Evolutionary conservation across 1,140 invertebrate genomes (phyloP).

Genomic region (Stegodyphus mimosarum): DNA sequence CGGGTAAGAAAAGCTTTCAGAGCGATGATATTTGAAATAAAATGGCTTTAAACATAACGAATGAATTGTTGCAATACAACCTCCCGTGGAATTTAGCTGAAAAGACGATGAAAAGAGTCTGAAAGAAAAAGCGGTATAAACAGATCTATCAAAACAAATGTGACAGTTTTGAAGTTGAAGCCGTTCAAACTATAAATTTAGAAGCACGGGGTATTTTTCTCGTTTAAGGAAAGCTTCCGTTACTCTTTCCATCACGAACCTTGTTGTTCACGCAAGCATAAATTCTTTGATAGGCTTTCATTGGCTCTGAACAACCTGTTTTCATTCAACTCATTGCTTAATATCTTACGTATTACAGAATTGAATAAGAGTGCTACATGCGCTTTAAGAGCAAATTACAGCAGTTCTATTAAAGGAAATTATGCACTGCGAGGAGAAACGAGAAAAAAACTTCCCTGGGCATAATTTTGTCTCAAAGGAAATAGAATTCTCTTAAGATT

Average conservation of each 20-base stretch:
- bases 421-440: too few relatives aligned
- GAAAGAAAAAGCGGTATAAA: constrained; percentile 36
- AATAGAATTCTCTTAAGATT: too few relatives aligned
- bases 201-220: constrained; percentile 1
- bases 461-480: too few relatives aligned
- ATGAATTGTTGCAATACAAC: constrained; percentile 18
- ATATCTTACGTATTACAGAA: too few relatives aligned
- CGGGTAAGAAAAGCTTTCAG: constrained; percentile 6
- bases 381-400: too few relatives aligned
- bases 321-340: too few relatives aligned
- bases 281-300: background rate
- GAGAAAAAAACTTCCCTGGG: too few relatives aligned
- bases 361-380: too few relatives aligned
- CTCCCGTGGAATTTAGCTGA: background rate
- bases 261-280: background rate
- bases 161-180: constrained; percentile 28
- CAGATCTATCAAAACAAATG: constrained; percentile 32
- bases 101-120: constrained; percentile 33
- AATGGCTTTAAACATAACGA: constrained; percentile 30
- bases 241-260: background rate
- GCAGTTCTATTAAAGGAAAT: too few relatives aligned
- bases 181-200: constrained; percentile 44
- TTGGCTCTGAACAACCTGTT: too few relatives aligned
- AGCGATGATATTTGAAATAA: constrained; percentile 14
- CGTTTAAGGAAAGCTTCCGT: background rate